Conservation (phyloP, 2,797 vertebrate species). For the Tympanoctomys barrerae region DNA sequence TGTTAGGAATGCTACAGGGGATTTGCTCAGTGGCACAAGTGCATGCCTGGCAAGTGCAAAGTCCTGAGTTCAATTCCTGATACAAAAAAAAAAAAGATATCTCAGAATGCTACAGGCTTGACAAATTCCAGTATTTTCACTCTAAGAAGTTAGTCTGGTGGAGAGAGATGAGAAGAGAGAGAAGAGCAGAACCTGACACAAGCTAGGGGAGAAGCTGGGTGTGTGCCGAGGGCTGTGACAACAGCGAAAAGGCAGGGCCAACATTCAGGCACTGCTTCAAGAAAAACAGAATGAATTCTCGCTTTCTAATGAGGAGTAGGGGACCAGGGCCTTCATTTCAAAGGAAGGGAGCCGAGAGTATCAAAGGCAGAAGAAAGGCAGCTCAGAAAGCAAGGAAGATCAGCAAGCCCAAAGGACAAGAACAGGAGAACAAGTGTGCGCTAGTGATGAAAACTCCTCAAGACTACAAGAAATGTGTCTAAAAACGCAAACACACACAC, state of each 20-base stretch:
- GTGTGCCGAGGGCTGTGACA: neutral
- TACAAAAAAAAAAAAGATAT: no score
- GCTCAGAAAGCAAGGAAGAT: neutral
- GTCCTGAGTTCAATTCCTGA: no score
- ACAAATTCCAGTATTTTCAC: neutral
- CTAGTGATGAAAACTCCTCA: slow-evolving; percentile 17
- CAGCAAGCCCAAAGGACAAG: neutral
- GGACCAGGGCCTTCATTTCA: neutral
- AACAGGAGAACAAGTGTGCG: neutral
- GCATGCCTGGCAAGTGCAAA: no score
- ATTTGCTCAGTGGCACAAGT: no score
- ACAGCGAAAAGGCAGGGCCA: neutral
- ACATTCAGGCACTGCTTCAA: neutral
- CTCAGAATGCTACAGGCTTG: neutral
- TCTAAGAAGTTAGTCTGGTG: neutral
- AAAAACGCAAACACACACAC: neutral
- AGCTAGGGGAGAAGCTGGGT: neutral
- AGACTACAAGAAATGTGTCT: neutral
- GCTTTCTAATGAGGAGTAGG: neutral
- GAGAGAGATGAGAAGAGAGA: neutral
- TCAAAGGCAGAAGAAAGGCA: neutral
- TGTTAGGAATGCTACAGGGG: neutral
- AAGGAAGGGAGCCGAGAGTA: neutral
- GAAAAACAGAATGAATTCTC: neutral
- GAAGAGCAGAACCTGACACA: neutral